Conservation (phyloP, 2,888 invertebrate genomes). For the Melinaea menophilus region DNA sequence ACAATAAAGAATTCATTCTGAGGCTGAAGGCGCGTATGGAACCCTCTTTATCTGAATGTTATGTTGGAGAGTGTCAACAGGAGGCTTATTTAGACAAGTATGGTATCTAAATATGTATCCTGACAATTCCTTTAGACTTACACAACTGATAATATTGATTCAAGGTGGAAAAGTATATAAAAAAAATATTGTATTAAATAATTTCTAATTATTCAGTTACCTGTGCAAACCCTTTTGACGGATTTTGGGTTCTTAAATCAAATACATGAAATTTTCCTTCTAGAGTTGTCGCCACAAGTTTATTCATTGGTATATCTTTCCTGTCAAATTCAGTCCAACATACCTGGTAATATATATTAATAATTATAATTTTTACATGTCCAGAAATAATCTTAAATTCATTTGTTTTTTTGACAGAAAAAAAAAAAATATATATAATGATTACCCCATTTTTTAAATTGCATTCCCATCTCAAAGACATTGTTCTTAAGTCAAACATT, state of each 20-base stretch:
- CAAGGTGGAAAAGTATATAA: too few relatives aligned
- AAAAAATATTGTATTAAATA: too few relatives aligned
- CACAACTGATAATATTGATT: too few relatives aligned
- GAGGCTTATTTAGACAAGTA: too few relatives aligned
- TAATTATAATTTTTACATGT: not conserved
- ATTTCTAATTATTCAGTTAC: constrained; percentile 47
- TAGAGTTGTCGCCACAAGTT: constrained; percentile 92
- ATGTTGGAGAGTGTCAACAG: too few relatives aligned
- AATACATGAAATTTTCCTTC: constrained; percentile 94
- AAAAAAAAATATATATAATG: constrained; percentile 37
- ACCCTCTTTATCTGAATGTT: too few relatives aligned
- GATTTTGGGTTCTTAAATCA: constrained; percentile 92
- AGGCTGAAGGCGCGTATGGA: too few relatives aligned
- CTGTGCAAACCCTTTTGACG: constrained; percentile 89
- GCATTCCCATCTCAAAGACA: constrained; percentile 92
- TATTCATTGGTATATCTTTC: constrained; percentile 96
- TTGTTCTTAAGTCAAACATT: constrained; percentile 91
- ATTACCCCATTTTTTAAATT: constrained; percentile 93
- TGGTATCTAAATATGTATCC: too few relatives aligned
- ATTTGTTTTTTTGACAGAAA: not conserved
- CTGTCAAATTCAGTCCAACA: constrained; percentile 94
- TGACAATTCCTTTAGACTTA: too few relatives aligned
- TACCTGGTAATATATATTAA: constrained; percentile 58
- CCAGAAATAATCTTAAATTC: not conserved
- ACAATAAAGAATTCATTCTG: too few relatives aligned